Base-by-base conservation (phyloP, 35 echinoderm and acorn worm species). In the Strongylocentrotus purpuratus region DNA sequence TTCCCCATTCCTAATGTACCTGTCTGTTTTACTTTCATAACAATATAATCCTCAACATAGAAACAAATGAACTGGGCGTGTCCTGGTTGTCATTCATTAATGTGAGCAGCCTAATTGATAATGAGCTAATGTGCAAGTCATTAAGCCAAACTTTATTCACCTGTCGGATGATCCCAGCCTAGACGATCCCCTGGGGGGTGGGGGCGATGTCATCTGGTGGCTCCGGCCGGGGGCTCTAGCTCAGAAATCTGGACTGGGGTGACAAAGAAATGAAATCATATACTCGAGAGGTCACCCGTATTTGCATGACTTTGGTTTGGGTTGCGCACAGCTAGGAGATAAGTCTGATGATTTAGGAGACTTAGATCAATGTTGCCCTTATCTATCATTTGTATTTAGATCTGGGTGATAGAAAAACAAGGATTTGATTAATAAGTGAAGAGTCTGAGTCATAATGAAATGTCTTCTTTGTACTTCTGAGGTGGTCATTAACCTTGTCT, bases 251-350 rank as follows among this genome's bases (percentile, higher is more conserved):
- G 87, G 12, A 25, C 87, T 89, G 87, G 33, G 31, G 31, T 45
- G 87, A 46, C 33, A 89, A 89, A 89, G 87, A 89, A 46, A 89
- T 78, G 65, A 78, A 78, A 78, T 78, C 65, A 78, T 78, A 78
- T 78, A n/a, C 22, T 78, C 20, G 6, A 78, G 65, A n/a, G 65
- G 65, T 78, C 65, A 78, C 65, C 65, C 20, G 5, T 78, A 22
- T 78, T 78, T 78, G 65, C 65, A 78, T 78, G 65, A 78, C 6
- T 28, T 78, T 78, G 65, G 65, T 78, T 78, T 78, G 18, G 65
- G 65, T 78, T 78, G 20, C 50, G 50, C 61, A 28, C 22, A n/a
- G n/a, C n/a, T n/a, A n/a, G 65, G 65, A 78, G 65, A 78, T 78
- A 78, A 78, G 65, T n/a, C 65, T 78, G 65, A 78, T n/a, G 65